These are phyloP conservation scores for Onychomys torridus DNA, from an alignment of 2,797 vertebrate species.

Conservation along the genomic window DNA sequence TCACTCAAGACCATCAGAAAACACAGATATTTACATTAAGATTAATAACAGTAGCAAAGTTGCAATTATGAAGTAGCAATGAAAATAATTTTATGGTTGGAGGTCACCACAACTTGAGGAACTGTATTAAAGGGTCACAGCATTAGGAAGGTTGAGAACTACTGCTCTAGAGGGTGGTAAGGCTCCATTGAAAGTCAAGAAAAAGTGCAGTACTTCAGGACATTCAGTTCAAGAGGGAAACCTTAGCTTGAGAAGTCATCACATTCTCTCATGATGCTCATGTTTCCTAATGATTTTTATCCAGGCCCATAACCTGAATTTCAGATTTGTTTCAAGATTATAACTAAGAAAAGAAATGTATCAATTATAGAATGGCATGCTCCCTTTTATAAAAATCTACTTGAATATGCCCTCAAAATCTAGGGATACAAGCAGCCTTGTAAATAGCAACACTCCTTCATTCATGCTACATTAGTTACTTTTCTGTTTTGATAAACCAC, in stretches of 20 bases:
- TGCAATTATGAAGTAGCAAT: not conserved
- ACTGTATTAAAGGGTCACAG: not conserved
- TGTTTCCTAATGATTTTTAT: not conserved
- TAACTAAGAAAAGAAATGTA: slow-evolving; percentile 18
- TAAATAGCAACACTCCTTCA: slow-evolving; percentile 16
- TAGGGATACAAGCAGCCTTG: slow-evolving; percentile 58
- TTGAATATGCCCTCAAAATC: slow-evolving; percentile 8
- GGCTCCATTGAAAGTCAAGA: not conserved
- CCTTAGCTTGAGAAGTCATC: not conserved
- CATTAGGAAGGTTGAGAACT: not conserved
- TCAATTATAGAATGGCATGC: not conserved
- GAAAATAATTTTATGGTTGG: not conserved
- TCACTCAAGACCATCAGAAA: not conserved
- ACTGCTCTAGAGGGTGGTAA: not conserved
- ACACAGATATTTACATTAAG: not conserved
- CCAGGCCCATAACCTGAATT: not conserved
- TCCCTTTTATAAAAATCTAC: not conserved
- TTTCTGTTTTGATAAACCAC: not conserved
- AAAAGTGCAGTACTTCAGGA: not conserved
- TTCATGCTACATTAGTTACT: not conserved
- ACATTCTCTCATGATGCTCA: not conserved
- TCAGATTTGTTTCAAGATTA: slow-evolving; percentile 20
- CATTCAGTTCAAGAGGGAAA: not conserved
- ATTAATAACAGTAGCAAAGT: not conserved
- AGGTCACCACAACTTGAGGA: not conserved